Base-by-base conservation (phyloP, 35 echinoderm and acorn worm species). In the Nesometra sesokonis region DNA sequence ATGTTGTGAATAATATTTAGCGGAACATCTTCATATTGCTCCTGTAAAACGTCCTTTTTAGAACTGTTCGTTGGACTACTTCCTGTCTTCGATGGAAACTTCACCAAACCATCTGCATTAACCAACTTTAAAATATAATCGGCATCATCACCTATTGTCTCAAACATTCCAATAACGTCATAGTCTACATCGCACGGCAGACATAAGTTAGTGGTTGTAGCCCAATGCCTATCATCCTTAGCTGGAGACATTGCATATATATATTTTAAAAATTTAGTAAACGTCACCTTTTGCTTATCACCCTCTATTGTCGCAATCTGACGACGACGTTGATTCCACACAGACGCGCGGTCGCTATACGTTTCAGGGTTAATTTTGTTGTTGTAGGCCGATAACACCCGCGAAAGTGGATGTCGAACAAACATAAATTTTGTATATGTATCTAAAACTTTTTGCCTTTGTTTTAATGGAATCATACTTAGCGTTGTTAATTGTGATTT, bases 261-360 rank as follows among this genome's bases (percentile, higher is more conserved):
- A 77, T 77, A 86, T 35, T 35, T 1, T 47, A 86, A 46, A 86
- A 86, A 86, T 78, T 86, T 35, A 32, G 11, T 34, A 78, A 86
- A 86, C 0, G 31, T 86, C 35, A 37, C 32, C 17, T 78, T 34
- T 46, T 86, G 23, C 13, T 13, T 57, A 0, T 29, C 1, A 35
- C 31, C 34, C 27, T 29, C 15, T 37, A 34, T 23, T 13, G 31
- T 8, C 11, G 34, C 31, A 32, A 80, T 80, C 31, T 32, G 31
- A 0, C 27, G 31, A 5, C 7, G 27, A 5, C 23, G 23, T n/a
- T n/a, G 77, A 27, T 3, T 32, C 31, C 34, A 32, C 27, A 34
- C 21, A 9, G 31, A 13, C 3, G 7, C 27, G 3, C 5, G 32
- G 0, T 13, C 34, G 3, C 3, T 23, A 78, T 4, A 30, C 0